A percentile compares a stretch with the other conserved stretches of the same genome.
These are phyloP conservation scores for Endomychus coccineus DNA, from an alignment of 2,888 invertebrate species.

Conservation along the genomic window DNA sequence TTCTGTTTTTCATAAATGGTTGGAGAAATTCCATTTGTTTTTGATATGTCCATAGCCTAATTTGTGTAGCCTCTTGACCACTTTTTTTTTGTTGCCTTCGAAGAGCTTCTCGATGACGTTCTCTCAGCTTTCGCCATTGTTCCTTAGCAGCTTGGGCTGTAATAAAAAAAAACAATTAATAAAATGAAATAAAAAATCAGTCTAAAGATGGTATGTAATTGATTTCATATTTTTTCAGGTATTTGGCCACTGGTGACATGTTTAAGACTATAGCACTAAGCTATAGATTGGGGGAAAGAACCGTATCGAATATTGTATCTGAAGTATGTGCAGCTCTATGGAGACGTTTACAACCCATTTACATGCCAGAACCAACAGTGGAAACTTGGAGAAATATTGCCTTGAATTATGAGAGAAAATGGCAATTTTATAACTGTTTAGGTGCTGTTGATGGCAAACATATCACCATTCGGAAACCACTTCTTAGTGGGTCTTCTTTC, in stretches of 20 bases:
- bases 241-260: constrained; percentile 11
- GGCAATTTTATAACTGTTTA: constrained; percentile 28
- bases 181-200: no score
- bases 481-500: constrained; percentile 27
- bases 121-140: no score
- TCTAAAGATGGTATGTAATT: no score
- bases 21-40: no score
- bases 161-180: no score
- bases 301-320: constrained; percentile 36
- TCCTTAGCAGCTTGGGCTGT: no score
- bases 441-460: constrained; percentile 31
- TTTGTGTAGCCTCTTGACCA: no score
- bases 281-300: constrained; percentile 17
- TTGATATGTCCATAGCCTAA: no score
- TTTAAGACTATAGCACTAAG: constrained; percentile 17
- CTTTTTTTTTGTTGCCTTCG: no score
- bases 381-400: constrained; percentile 26
- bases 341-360: constrained; percentile 23
- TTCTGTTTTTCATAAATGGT: no score
- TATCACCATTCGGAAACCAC: constrained; percentile 26
- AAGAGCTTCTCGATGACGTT: no score
- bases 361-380: constrained; percentile 21
- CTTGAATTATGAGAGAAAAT: constrained; percentile 25
- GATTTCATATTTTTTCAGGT: constrained; percentile 7
- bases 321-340: constrained; percentile 30